A percentile compares a stretch with the other conserved stretches of the same genome.
These are phyloP conservation scores for Mobula hypostoma DNA, from an alignment of 2,113 vertebrate species.

Conservation along the genomic window DNA sequence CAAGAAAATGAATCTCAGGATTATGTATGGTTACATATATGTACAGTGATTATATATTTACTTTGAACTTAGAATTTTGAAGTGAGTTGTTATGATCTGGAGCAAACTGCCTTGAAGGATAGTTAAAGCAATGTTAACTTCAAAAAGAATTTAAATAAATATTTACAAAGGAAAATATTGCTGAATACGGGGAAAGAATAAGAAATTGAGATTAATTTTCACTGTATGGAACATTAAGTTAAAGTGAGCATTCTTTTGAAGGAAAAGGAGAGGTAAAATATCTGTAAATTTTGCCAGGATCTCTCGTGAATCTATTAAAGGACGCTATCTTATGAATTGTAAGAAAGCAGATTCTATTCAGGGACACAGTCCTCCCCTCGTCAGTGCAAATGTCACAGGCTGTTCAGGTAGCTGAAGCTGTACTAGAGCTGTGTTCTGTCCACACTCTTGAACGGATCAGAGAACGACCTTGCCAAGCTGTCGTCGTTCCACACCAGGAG, in stretches of 20 bases:
- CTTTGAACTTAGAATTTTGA: no score
- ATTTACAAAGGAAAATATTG: not conserved
- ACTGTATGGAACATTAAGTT: not conserved
- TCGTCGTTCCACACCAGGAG: no score
- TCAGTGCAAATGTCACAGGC: not conserved
- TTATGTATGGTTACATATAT: no score
- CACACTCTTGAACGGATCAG: no score
- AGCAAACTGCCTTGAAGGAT: not conserved
- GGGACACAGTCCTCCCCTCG: not conserved
- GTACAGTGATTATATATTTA: no score
- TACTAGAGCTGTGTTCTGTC: no score
- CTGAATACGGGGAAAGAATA: not conserved
- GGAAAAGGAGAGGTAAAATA: not conserved
- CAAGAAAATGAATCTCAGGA: no score
- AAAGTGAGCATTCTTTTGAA: not conserved
- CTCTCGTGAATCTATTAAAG: not conserved
- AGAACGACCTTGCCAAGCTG: no score
- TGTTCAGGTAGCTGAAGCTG: not conserved
- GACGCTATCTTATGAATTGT: not conserved
- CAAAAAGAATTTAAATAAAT: not conserved
- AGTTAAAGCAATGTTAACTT: not conserved
- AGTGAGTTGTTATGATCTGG: not conserved
- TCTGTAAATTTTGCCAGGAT: not conserved
- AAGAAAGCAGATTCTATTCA: not conserved
- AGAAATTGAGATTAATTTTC: not conserved